Base-by-base conservation (phyloP, 1,140 invertebrate genomes). In the Wasmannia auropunctata region DNA sequence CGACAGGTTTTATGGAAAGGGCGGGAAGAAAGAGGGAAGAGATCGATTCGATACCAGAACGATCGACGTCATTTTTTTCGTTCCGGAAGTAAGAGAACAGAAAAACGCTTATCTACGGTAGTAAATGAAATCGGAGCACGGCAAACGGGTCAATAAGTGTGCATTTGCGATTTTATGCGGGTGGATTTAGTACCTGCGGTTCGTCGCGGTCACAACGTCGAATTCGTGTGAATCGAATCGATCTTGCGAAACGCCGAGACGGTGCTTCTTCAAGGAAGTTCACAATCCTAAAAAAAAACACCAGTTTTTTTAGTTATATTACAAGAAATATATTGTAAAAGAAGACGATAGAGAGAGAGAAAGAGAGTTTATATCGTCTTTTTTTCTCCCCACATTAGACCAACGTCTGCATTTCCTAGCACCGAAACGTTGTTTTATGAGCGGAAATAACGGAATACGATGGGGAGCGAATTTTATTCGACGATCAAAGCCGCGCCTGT, bases 401-500 rank as follows among this genome's bases (percentile, higher is more conserved):
- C 63, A 65, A 46, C 25, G 31, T 74, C 40, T 46, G 43, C 14
- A n/a, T 56, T 16, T 63, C 65, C 34, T 31, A 37, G 19, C 34
- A 54, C 46, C 10, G 25, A 81, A 28, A 56, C 2, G 14, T 80
- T 25, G 37, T 25, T 58, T 69, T 40, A 69, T 10, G 60, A 69
- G 25, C 19, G 37, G 34, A 31, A n/a, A 10, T 4, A 84, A 60
- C 4, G 22, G 72, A 19, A 72, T 43, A 2, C 5, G 16, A 58
- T n/a, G 22, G 10, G 7, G n/a, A 85, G 19, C 5, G 25, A 58
- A 74, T 58, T 25, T 25, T 69, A 31, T 65, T 67, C 19, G 58
- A n/a, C 62, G 46, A 70, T 37, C 51, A 37, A 87, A 85, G 67
- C 58, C 10, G 86, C 76, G 80, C 90, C 80, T 85, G 31, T 89